These are phyloP conservation scores for Belonocnema kinseyi DNA, from an alignment of 1,140 invertebrate species.

Conservation along the genomic window DNA sequence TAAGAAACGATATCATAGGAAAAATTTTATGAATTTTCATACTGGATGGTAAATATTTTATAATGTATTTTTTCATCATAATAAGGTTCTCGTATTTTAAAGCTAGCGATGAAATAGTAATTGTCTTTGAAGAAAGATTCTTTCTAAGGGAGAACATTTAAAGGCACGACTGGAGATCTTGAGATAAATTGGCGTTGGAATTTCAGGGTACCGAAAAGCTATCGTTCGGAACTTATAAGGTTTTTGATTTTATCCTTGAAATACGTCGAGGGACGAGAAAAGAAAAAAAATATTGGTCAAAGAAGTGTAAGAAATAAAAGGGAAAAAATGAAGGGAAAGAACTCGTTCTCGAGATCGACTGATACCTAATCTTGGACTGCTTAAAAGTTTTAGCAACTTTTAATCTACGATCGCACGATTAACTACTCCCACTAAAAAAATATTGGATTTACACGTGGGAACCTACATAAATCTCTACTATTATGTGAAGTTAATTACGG, in stretches of 20 bases:
- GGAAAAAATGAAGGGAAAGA: conserved; percentile 15
- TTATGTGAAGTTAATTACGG: too few relatives aligned
- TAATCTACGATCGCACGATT: conserved; percentile 5
- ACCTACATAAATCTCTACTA: background rate
- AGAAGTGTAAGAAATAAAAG: conserved; percentile 19
- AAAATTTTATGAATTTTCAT: too few relatives aligned
- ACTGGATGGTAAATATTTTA: too few relatives aligned
- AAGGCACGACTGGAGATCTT: conserved; percentile 12
- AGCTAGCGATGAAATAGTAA: background rate
- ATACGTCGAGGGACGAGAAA: conserved; percentile 16
- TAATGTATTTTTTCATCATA: too few relatives aligned
- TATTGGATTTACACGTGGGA: background rate
- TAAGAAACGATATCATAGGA: too few relatives aligned
- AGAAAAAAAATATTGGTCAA: background rate
- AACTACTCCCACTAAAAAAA: background rate
- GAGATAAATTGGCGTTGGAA: background rate
- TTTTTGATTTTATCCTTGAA: conserved; percentile 29
- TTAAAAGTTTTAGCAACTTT: conserved; percentile 22
- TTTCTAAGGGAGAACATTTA: background rate
- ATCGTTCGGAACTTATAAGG: conserved; percentile 10
- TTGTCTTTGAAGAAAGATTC: background rate
- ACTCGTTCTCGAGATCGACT: background rate
- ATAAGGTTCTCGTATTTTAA: background rate
- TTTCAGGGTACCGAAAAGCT: background rate
- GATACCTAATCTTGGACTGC: conserved; percentile 9